Evolutionary conservation across 2,797 vertebrate genomes (phyloP).

Genomic region (Simalia tracyae): DNA sequence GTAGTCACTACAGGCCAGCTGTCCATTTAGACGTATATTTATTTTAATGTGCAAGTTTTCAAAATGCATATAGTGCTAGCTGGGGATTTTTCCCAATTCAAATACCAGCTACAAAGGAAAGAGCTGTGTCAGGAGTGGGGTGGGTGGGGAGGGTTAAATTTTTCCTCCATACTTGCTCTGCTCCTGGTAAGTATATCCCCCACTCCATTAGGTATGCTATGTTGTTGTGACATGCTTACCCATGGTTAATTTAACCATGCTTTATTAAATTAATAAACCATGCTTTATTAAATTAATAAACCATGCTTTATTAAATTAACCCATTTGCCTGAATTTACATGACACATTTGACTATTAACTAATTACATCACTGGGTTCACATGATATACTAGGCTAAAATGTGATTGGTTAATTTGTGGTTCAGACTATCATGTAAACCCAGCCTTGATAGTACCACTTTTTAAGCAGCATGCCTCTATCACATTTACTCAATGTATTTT

Average conservation of each 20-base stretch:
- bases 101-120: background rate
- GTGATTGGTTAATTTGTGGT: too few relatives aligned
- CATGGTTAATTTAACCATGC: too few relatives aligned
- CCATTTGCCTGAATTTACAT: too few relatives aligned
- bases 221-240: too few relatives aligned
- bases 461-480: background rate
- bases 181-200: background rate
- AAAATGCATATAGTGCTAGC: background rate
- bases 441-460: too few relatives aligned
- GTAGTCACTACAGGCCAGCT: background rate
- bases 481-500: background rate
- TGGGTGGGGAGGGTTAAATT: background rate
- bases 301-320: too few relatives aligned
- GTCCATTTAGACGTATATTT: too few relatives aligned
- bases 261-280: too few relatives aligned
- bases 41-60: background rate
- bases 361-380: too few relatives aligned
- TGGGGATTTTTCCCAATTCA: background rate
- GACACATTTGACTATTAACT: too few relatives aligned
- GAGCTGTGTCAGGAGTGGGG: background rate
- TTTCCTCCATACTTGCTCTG: background rate
- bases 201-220: background rate
- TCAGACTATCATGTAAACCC: background rate
- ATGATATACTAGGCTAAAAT: too few relatives aligned
- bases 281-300: too few relatives aligned